Evolutionary conservation across 2,797 vertebrate species (phyloP).

Genomic region (Crocidura indochinensis): DNA sequence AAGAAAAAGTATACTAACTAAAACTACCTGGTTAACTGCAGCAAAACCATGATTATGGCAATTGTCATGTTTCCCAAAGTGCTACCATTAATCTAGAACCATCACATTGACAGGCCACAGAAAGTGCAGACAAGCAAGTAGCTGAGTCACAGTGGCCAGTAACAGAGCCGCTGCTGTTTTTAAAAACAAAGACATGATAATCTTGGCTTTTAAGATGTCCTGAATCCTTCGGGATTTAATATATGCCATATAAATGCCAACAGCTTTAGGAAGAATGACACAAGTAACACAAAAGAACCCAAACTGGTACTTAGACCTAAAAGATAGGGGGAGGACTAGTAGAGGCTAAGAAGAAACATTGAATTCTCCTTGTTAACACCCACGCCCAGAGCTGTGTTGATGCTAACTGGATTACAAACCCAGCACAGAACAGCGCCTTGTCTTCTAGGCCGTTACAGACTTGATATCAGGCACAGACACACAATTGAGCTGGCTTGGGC

Average conservation of each 20-base stretch:
- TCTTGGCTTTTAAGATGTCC: slow-evolving; percentile 60
- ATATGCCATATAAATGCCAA: slow-evolving; percentile 48
- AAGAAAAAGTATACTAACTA: background rate
- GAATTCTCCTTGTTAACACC: background rate
- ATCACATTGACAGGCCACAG: slow-evolving; percentile 23
- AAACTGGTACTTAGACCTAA: slow-evolving; percentile 16
- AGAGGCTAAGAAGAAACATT: background rate
- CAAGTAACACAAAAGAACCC: slow-evolving; percentile 13
- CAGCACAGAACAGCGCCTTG: background rate
- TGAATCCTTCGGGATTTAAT: slow-evolving; percentile 55
- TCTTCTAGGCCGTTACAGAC: background rate
- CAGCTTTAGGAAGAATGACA: slow-evolving; percentile 56
- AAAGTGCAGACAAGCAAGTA: slow-evolving; percentile 63
- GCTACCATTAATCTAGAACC: slow-evolving; percentile 21
- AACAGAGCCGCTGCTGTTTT: slow-evolving; percentile 69
- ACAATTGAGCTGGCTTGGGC: background rate
- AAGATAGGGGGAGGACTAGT: background rate
- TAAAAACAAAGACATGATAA: slow-evolving; percentile 67
- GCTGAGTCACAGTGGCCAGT: slow-evolving; percentile 69
- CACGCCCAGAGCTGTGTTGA: background rate
- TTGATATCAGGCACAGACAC: background rate
- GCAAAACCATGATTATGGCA: slow-evolving; percentile 20
- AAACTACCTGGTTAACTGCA: slow-evolving; percentile 3
- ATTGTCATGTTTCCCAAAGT: slow-evolving; percentile 18
- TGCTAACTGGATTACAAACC: background rate